Evolutionary conservation across 1,140 invertebrate species (phyloP).

Genomic region (Holcopasites calliopsidis): DNA sequence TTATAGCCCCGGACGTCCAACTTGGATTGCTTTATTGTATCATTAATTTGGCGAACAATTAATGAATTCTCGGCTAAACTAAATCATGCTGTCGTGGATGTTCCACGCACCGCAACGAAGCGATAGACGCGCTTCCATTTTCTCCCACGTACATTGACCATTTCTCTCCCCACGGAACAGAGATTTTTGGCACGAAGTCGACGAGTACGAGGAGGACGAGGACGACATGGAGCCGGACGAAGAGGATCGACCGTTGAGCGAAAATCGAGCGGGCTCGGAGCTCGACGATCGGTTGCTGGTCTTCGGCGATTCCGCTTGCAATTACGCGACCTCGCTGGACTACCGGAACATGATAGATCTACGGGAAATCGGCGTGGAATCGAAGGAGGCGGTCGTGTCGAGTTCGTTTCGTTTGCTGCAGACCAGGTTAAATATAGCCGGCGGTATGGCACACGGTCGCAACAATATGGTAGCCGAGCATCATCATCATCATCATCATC

Average conservation of each 20-base stretch:
- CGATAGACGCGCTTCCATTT: no score
- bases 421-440: conserved; percentile 74
- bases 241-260: conserved; percentile 38
- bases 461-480: conserved; percentile 47
- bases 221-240: conserved; percentile 66
- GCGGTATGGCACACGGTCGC: conserved; percentile 60
- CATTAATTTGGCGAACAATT: background rate
- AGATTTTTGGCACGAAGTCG: conserved; percentile 68
- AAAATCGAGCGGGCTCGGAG: conserved; percentile 29
- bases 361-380: conserved; percentile 77
- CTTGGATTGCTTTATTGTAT: background rate
- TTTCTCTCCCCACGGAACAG: conserved; percentile 46
- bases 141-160: background rate
- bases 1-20: background rate
- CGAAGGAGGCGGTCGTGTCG: conserved; percentile 64
- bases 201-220: conserved; percentile 64
- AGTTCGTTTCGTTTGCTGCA: conserved; percentile 64
- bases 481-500: conserved; percentile 55
- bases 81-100: background rate
- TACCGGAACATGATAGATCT: conserved; percentile 76
- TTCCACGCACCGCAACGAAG: background rate
- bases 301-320: conserved; percentile 64
- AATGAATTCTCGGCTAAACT: background rate
- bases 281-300: conserved; percentile 68
- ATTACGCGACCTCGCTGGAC: conserved; percentile 73